Base-by-base conservation (phyloP, 2,888 invertebrate species). In the Amiota mariae region DNA sequence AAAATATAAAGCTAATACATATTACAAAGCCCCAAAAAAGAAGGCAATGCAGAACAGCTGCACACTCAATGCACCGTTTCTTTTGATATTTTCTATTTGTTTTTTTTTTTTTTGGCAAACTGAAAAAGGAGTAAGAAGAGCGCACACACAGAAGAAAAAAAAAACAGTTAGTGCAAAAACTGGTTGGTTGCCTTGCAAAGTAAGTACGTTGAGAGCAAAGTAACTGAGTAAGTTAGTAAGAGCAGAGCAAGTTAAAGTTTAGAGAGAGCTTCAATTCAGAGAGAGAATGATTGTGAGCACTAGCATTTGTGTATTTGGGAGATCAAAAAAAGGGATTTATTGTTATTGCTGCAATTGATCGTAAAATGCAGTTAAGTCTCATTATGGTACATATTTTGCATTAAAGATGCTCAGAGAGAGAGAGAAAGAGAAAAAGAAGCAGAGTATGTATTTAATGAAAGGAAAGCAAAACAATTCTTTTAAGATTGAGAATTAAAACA, bases 121-220 rank as follows among this genome's bases (percentile, higher is more conserved):
- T 3, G 61, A 24, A 20, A 63, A 24, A 64, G 46, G 18, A 66
- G 18, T 59, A 59, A 18, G 11, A 18, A 46, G n/a, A 64, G n/a
- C 8, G 36, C 36, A 36, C 3, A 36, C 36, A n/a, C 48, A 68
- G 8, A 49, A 47, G 47, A n/a, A 66, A 18, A 51, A 68, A 68
- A 51, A 68, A 67, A 68, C 67, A 68, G 67, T 68, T 68, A n/a
- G 11, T 15, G 66, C 48, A 66, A 15, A 66, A 66, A n/a, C n/a
- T n/a, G n/a, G n/a, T 49, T 48, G 66, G 66, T 66, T 66, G 46
- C 47, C 15, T 64, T 64, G 66, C 18, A 48, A 66, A 18, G 10
- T 48, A n/a, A 15, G 8, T 9, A 11, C n/a, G 54, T 54, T 8
- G 11, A n/a, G 12, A 15, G 54, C n/a, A 54, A 9, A 54, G 54